These are phyloP conservation scores for Drosophila subquinaria DNA, from an alignment of 2,888 invertebrate genomes.

Conservation along the genomic window DNA sequence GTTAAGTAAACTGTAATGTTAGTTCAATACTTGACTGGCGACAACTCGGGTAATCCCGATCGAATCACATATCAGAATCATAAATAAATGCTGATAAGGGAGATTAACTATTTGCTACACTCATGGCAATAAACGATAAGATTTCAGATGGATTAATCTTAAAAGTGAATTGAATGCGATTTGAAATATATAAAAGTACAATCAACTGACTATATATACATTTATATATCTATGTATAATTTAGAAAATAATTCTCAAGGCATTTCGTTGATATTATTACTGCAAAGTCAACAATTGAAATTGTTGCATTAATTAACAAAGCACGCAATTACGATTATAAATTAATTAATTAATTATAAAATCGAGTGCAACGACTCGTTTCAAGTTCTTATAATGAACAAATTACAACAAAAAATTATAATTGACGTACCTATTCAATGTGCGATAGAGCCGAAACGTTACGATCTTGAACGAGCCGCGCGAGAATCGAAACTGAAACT, in stretches of 20 bases:
- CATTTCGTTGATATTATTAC: constrained; percentile 5
- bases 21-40: constrained; percentile 5
- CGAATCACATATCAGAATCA: constrained; percentile 16
- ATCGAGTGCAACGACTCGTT: constrained; percentile 37
- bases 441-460: constrained; percentile 38
- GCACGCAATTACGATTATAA: constrained; percentile 25
- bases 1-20: constrained; percentile 1
- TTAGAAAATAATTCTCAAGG: constrained; percentile 16
- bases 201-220: neutral
- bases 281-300: neutral
- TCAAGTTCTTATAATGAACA: constrained; percentile 28
- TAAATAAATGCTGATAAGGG: constrained; percentile 44
- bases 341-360: constrained; percentile 43
- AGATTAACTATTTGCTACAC: constrained; percentile 16
- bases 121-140: constrained; percentile 14
- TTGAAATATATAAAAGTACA: constrained; percentile 1
- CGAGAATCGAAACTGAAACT: constrained; percentile 67
- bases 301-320: constrained; percentile 10
- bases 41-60: constrained; percentile 1
- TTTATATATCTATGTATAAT: neutral
- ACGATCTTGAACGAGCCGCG: constrained; percentile 59
- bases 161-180: constrained; percentile 21
- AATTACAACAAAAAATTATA: constrained; percentile 3
- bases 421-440: constrained; percentile 46
- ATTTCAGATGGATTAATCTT: constrained; percentile 17